Conservation (phyloP, 2,888 invertebrate genomes). For the Rotaria socialis region DNA sequence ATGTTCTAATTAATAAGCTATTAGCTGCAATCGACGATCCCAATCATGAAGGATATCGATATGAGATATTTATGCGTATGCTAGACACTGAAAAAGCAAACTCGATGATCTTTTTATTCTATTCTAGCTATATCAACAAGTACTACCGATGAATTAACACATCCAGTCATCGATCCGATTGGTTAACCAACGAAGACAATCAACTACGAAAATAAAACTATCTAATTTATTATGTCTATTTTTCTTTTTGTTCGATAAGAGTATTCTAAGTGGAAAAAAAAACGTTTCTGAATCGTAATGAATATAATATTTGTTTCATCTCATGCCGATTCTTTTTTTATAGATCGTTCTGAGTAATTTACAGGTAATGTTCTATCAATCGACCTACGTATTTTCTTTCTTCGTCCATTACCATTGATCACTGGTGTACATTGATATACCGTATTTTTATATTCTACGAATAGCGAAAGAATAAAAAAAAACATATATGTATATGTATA, state of each 20-base stretch:
- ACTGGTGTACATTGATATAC: background rate
- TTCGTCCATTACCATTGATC: background rate
- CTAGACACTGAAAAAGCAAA: too few relatives aligned
- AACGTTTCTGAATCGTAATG: background rate
- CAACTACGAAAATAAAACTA: background rate
- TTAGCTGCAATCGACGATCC: background rate
- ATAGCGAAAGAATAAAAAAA: background rate
- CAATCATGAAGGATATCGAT: background rate
- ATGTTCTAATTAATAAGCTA: background rate
- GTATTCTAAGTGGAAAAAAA: background rate
- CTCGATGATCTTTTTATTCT: too few relatives aligned
- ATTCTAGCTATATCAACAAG: background rate
- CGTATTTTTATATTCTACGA: background rate
- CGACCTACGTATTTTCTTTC: background rate
- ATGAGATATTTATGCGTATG: constrained; percentile 30
- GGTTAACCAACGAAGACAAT: background rate
- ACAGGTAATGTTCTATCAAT: background rate
- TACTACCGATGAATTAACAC: background rate
- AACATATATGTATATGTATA: background rate
- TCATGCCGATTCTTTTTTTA: too few relatives aligned
- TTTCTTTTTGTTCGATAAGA: background rate
- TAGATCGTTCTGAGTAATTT: background rate
- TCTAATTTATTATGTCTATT: background rate
- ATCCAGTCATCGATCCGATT: background rate
- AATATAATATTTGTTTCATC: background rate